Conservation (phyloP, 2,888 invertebrate genomes). For the Leptinotarsa peninsularis region DNA sequence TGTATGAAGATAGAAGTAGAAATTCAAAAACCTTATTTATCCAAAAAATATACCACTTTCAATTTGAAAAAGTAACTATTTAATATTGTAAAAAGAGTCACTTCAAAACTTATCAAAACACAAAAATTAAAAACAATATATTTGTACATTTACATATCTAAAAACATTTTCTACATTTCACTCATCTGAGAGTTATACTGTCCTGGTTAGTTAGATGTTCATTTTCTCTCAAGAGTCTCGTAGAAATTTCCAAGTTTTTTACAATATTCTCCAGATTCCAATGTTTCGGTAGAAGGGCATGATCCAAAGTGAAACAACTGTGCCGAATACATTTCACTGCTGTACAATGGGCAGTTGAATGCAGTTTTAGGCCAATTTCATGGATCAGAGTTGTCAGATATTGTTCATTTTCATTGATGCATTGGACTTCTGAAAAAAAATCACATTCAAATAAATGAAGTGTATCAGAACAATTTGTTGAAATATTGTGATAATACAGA, state of each 20-base stretch:
- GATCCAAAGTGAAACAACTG: slow-evolving; percentile 82
- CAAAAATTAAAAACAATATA: neutral
- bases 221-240: slow-evolving; percentile 69
- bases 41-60: no score
- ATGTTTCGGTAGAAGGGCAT: slow-evolving; percentile 84
- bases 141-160: neutral
- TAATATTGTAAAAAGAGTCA: no score
- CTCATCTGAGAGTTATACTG: slow-evolving; percentile 50
- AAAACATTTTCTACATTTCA: neutral
- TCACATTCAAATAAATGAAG: no score
- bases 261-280: slow-evolving; percentile 81
- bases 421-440: slow-evolving; percentile 79
- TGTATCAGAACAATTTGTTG: no score
- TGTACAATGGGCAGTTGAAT: slow-evolving; percentile 83
- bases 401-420: slow-evolving; percentile 85
- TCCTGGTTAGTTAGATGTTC: slow-evolving; percentile 65
- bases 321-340: slow-evolving; percentile 84
- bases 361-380: slow-evolving; percentile 84
- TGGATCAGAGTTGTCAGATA: slow-evolving; percentile 84
- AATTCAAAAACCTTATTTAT: no score
- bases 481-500: no score
- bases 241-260: slow-evolving; percentile 73
- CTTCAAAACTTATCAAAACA: neutral
- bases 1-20: no score
- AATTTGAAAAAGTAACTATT: no score